Percentiles rank a stretch among this genome's conserved stretches.
These are phyloP conservation scores for Itoplectis maculator DNA, from an alignment of 2,888 invertebrate genomes.

Conservation along the genomic window DNA sequence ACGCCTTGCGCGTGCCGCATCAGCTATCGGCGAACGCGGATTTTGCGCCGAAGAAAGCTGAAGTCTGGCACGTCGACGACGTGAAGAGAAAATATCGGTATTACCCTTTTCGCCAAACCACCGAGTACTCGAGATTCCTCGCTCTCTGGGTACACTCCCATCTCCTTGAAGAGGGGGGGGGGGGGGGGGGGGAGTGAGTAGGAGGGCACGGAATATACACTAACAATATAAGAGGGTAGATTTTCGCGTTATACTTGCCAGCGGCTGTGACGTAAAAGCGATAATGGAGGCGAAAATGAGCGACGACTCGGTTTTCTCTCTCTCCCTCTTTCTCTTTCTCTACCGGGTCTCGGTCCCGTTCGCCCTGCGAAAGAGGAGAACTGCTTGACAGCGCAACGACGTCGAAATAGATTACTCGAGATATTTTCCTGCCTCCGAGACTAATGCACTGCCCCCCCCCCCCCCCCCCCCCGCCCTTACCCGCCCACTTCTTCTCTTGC, in stretches of 20 bases:
- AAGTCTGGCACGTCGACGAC: background rate
- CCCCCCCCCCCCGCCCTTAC: constrained; percentile 10
- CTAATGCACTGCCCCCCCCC: constrained; percentile 42
- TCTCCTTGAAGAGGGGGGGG: too few species aligned
- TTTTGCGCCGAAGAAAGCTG: constrained; percentile 11
- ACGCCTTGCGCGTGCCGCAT: constrained; percentile 13
- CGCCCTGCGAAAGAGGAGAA: constrained; percentile 8
- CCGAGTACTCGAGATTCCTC: constrained; percentile 2
- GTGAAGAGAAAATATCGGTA: constrained; percentile 35
- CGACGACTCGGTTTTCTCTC: constrained; percentile 33
- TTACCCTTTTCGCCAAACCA: constrained; percentile 30
- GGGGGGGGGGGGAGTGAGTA: background rate
- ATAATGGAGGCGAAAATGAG: constrained; percentile 61
- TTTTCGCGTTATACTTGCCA: constrained; percentile 39
- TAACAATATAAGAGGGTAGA: constrained; percentile 2
- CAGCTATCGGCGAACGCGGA: constrained; percentile 3
- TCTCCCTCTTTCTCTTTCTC: too few species aligned
- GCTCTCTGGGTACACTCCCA: background rate
- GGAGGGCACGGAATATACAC: background rate
- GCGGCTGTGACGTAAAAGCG: constrained; percentile 39
- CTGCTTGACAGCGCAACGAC: constrained; percentile 41
- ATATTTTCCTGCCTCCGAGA: constrained; percentile 59
- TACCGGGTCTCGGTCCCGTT: too few species aligned
- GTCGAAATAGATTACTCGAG: constrained; percentile 62
- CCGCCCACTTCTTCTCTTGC: too few species aligned